Base-by-base conservation (phyloP, 2,113 vertebrate genomes). In the Condylura cristata region DNA sequence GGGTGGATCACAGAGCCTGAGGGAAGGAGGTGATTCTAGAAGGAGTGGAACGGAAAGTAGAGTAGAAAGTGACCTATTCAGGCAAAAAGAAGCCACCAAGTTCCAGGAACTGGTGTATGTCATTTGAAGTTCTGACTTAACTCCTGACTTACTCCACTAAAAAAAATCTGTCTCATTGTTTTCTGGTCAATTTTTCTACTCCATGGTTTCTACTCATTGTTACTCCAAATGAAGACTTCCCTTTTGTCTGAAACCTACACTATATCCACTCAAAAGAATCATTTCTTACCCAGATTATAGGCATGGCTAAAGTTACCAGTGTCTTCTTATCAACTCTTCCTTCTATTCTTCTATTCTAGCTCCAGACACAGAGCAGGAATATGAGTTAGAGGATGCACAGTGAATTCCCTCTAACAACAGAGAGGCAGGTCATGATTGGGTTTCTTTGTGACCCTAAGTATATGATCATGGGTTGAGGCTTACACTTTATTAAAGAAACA, bases 11-110 rank as follows among this genome's bases (percentile, higher is more conserved):
- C 34, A 34, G 41, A 0, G 24, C 41, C 1, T 5, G 30, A 28
- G 22, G 32, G 24, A 32, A 28, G 8, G 74, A 94, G 48, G 10
- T 5, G 5, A 32, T 60, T 39, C 71, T 34, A n/a, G 26, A 2
- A 83, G 51, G 79, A 70, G n/a, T 14, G 66, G 86, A 85, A 82
- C 18, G 74, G 88, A 95, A 87, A 92, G 72, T 90, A 13, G n/a
- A 92, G 80, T 30, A 16, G 34, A 94, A 87, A 81, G 60, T 75
- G 66, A 72, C 61, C 80, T 12, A 80, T 41, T 82, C 39, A 75
- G 32, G n/a, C 34, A 37, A 91, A 80, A 72, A 80, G 8, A 66
- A 16, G 28, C 32, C 39, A 41, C 1, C 20, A 34, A 65, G 53
- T 92, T 86, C 68, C 56, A 83, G 63, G 74, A 91, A 89, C 4